Conservation (phyloP, 2,888 invertebrate species). For the Lucinisca nassula region DNA sequence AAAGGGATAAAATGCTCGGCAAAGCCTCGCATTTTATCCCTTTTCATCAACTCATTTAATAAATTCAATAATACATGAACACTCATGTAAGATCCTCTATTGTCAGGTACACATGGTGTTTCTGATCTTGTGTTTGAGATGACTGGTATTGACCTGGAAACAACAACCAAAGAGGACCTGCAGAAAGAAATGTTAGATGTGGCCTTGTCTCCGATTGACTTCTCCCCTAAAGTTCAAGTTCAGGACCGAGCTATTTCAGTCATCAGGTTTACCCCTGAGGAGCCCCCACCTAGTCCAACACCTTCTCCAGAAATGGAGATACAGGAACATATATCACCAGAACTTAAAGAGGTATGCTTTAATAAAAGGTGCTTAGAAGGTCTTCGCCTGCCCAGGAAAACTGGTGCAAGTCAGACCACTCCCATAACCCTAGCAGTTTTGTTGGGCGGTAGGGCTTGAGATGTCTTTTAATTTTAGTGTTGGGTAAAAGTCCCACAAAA, state of each 20-base stretch:
- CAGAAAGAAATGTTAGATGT: conserved; percentile 81
- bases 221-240: conserved; percentile 81
- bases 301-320: conserved; percentile 62
- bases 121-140: conserved; percentile 84
- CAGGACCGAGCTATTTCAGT: conserved; percentile 64
- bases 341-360: conserved; percentile 50
- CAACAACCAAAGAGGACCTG: conserved; percentile 84
- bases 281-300: conserved; percentile 52
- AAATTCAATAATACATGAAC: too few relatives aligned
- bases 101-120: conserved; percentile 83
- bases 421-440: too few relatives aligned
- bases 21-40: too few relatives aligned
- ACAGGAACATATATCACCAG: conserved; percentile 52
- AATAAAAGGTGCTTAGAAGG: too few relatives aligned
- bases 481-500: too few relatives aligned
- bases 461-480: too few relatives aligned
- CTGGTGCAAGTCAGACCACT: too few relatives aligned
- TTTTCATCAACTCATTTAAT: too few relatives aligned
- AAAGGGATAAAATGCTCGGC: too few relatives aligned
- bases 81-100: too few relatives aligned
- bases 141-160: conserved; percentile 85
- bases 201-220: conserved; percentile 80
- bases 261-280: conserved; percentile 58
- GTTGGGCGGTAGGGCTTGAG: too few relatives aligned
- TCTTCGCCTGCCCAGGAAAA: too few relatives aligned